Base-by-base conservation (phyloP, 2,888 invertebrate species). In the Coremacera marginata region DNA sequence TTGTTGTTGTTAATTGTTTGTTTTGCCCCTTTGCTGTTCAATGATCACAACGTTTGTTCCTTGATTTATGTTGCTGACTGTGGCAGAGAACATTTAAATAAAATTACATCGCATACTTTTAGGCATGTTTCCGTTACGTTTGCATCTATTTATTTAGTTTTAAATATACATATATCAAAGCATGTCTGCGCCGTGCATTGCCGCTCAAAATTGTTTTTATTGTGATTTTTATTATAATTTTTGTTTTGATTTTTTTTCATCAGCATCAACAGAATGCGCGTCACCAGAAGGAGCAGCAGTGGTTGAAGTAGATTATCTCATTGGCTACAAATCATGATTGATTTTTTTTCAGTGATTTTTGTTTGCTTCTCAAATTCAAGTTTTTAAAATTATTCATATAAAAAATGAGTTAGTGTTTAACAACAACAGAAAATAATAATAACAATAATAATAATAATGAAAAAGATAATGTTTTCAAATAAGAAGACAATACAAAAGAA, bases 281-380 rank as follows among this genome's bases (percentile, higher is more conserved):
- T 11, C 86, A 84, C 81, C 85, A 85, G 84, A 83, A 86, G 86
- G 85, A 88, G 86, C 88, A 88, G 88, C 86, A 84, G 86, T 87
- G 83, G 87, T 84, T 84, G 88, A 86, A 87, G 88, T 88, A 88
- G 84, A 87, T 86, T 88, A 88, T 84, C 83, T 88, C 87, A 87
- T 87, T 86, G 87, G 87, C 87, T 87, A 85, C 83, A 83, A 83
- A 82, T 82, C 78, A 77, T 74, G 77, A 77, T 77, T 75, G 77
- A 78, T 73, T 75, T 82, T 79, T 78, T 74, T 81, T 83, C 82
- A 82, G 82, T 84, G 82, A 80, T 82, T 81, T 82, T 73, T 31
- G 19, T 70, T 73, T 75, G 27, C 72, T 76, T 16, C 25, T 60
- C 37, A 70, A 75, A 60, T 81, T 77, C 80, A 14, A 49, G 22